Conservation (phyloP, 2,888 invertebrate species). For the Buathra laborator region DNA sequence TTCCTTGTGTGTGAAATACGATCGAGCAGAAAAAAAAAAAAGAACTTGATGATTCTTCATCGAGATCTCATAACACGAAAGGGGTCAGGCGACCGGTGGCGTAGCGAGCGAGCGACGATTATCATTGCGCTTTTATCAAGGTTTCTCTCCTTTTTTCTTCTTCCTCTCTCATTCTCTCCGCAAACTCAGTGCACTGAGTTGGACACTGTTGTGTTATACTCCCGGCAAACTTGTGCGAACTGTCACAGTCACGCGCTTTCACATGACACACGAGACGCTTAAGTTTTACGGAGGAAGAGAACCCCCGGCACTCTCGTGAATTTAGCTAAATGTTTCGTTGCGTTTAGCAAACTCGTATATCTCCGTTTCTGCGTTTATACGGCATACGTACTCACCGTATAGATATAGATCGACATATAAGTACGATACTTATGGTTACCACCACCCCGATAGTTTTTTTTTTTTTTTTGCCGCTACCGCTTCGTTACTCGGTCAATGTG, state of each 20-base stretch:
- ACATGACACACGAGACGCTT: conserved; percentile 54
- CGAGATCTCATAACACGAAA: conserved; percentile 58
- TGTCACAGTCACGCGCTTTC: conserved; percentile 57
- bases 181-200: neutral
- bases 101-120: conserved; percentile 32
- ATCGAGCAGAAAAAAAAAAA: conserved; percentile 6
- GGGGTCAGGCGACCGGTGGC: conserved; percentile 46
- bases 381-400: neutral
- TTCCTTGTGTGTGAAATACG: conserved; percentile 20
- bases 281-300: conserved; percentile 27
- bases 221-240: conserved; percentile 25
- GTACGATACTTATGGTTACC: neutral
- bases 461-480: neutral
- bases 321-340: conserved; percentile 44
- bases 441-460: neutral
- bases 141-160: neutral
- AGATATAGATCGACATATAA: neutral
- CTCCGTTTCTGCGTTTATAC: conserved; percentile 6
- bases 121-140: conserved; percentile 55
- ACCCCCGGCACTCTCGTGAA: conserved; percentile 21
- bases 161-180: neutral
- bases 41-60: conserved; percentile 48
- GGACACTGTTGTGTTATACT: conserved; percentile 12
- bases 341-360: conserved; percentile 56
- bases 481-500: neutral